Base-by-base conservation (phyloP, 1,140 invertebrate species). In the Ylistrum balloti region DNA sequence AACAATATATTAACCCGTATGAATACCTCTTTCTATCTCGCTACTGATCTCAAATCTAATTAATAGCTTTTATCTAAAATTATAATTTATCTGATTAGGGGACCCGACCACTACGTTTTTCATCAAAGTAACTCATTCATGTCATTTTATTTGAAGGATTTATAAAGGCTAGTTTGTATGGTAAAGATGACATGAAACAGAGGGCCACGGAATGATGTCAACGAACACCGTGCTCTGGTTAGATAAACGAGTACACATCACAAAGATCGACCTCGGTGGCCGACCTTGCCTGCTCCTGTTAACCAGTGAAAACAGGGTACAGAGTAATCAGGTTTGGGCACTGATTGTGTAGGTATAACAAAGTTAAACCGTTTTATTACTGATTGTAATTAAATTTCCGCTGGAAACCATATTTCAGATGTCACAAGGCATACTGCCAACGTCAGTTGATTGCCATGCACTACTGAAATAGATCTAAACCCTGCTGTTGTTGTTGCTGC, bases 291-390 rank as follows among this genome's bases (percentile, higher is more conserved):
- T 74, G 17, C 35, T 45, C 20, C 9, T 45, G 56, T 74, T 28
- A n/a, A 17, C 56, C 56, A 74, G 56, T 74, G n/a, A n/a, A 1
- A 3, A n/a, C 56, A 28, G 3, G 28, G 1, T 5, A 28, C 2
- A 28, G 22, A 28, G 56, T 74, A 74, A 74, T 74, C 56, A 3
- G 15, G 56, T 74, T 74, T 28, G 56, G 11, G 22, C 5, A 11
- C n/a, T 74, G 56, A 74, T 74, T 74, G 56, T 74, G 56, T 74
- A 74, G n/a, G 56, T 74, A n/a, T 74, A 74, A 74, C 22, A 28
- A 74, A n/a, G 22, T 74, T 74, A 74, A 74, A 74, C 56, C 56
- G n/a, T 74, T 28, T 28, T 74, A 74, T 28, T 28, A 74, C 28
- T 28, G 22, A n/a, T 28, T 17, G 2, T 74, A 1, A 74, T 74